Evolutionary conservation across 2,888 invertebrate genomes (phyloP).

Genomic region (Sinohyriopsis cumingii): DNA sequence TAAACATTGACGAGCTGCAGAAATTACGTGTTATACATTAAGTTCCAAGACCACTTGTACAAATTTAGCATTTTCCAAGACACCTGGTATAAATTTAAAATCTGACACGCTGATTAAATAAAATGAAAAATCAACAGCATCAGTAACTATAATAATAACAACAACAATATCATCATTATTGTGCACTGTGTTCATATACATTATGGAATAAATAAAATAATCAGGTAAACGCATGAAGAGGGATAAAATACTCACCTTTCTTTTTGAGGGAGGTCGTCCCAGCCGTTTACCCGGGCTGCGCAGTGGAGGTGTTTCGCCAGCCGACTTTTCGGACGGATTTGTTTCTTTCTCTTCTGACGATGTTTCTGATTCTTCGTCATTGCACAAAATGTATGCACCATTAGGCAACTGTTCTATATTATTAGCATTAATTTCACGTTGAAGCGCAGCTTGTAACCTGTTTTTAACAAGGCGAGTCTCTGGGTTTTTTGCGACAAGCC

Average conservation of each 20-base stretch:
- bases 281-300: constrained; percentile 22
- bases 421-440: constrained; percentile 81
- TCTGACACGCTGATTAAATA: too few relatives aligned
- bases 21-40: too few relatives aligned
- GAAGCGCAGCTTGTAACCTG: constrained; percentile 78
- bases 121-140: too few relatives aligned
- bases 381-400: constrained; percentile 54
- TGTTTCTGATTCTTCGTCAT: constrained; percentile 83
- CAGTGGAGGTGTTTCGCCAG: constrained; percentile 13
- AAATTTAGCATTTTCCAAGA: too few relatives aligned
- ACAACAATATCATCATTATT: too few relatives aligned
- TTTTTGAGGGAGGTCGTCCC: constrained; percentile 58
- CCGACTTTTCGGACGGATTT: constrained; percentile 16
- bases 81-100: too few relatives aligned
- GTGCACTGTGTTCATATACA: background rate
- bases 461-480: constrained; percentile 53
- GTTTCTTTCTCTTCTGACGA: constrained; percentile 81
- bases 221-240: background rate
- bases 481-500: constrained; percentile 54
- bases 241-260: constrained; percentile 44
- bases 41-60: too few relatives aligned
- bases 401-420: constrained; percentile 77
- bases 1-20: too few relatives aligned
- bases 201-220: background rate
- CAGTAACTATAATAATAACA: too few relatives aligned